These are phyloP conservation scores for Megalops atlanticus DNA, from an alignment of 2,113 vertebrate genomes.

Conservation along the genomic window DNA sequence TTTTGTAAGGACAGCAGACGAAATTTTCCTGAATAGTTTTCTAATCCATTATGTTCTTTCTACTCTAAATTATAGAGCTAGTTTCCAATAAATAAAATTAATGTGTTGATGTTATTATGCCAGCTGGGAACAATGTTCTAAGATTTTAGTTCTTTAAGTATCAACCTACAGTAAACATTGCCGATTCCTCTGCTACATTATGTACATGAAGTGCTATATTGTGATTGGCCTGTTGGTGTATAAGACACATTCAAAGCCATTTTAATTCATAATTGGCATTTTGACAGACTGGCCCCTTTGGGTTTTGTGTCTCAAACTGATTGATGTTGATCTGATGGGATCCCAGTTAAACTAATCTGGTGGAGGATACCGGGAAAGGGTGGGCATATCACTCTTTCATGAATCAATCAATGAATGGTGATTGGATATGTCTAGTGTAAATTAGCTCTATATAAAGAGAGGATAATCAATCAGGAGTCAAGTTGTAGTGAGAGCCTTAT, in stretches of 20 bases:
- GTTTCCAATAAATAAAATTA: too few relatives aligned
- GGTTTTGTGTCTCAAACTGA: neutral
- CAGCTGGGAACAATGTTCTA: too few relatives aligned
- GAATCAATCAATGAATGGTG: neutral
- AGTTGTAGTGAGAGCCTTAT: neutral
- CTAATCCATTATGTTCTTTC: too few relatives aligned
- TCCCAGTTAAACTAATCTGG: neutral
- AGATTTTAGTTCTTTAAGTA: neutral
- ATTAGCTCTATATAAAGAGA: neutral
- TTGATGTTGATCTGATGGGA: neutral
- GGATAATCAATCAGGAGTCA: neutral
- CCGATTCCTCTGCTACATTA: neutral
- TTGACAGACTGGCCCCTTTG: neutral
- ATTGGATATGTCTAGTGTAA: neutral
- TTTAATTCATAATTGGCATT: neutral
- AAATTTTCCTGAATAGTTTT: too few relatives aligned
- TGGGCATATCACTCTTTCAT: slow-evolving; percentile 5
- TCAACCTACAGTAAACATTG: neutral
- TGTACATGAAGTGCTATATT: neutral
- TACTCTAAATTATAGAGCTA: too few relatives aligned
- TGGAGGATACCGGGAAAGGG: neutral
- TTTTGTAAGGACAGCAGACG: too few relatives aligned
- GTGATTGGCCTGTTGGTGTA: neutral
- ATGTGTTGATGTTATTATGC: too few relatives aligned
- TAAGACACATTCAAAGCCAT: slow-evolving; percentile 1